A percentile compares a stretch with the other conserved stretches of the same genome.
These are phyloP conservation scores for Amaurobius ferox DNA, from an alignment of 2,888 invertebrate genomes.

Conservation along the genomic window DNA sequence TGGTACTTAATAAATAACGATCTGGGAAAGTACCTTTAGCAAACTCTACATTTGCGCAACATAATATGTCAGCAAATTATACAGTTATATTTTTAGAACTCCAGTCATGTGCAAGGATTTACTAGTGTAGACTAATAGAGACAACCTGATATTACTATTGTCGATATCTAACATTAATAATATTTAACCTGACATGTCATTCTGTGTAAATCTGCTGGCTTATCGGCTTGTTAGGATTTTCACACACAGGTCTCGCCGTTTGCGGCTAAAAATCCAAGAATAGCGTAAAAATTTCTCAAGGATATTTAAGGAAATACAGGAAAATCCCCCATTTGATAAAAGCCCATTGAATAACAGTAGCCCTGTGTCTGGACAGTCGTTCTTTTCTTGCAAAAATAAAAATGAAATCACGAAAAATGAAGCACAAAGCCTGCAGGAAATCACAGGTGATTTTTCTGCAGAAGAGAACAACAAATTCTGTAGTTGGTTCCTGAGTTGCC, in stretches of 20 bases:
- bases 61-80: no score
- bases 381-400: constrained; percentile 40
- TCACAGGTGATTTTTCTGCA: constrained; percentile 69
- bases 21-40: no score
- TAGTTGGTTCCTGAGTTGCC: constrained; percentile 41
- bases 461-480: constrained; percentile 67
- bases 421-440: constrained; percentile 56
- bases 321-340: constrained; percentile 57
- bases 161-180: constrained; percentile 5
- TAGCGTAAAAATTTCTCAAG: constrained; percentile 38
- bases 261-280: not conserved
- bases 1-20: no score
- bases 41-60: no score
- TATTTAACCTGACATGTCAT: not conserved
- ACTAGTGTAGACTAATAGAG: not conserved
- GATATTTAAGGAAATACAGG: constrained; percentile 41
- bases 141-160: not conserved
- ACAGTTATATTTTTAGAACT: no score
- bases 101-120: no score
- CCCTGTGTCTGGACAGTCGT: constrained; percentile 47
- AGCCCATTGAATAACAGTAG: constrained; percentile 36
- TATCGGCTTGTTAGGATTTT: not conserved
- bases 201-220: not conserved
- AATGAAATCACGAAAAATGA: constrained; percentile 27
- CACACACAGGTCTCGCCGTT: not conserved